Conservation (phyloP, 1,140 invertebrate genomes). For the Ceratitis capitata region DNA sequence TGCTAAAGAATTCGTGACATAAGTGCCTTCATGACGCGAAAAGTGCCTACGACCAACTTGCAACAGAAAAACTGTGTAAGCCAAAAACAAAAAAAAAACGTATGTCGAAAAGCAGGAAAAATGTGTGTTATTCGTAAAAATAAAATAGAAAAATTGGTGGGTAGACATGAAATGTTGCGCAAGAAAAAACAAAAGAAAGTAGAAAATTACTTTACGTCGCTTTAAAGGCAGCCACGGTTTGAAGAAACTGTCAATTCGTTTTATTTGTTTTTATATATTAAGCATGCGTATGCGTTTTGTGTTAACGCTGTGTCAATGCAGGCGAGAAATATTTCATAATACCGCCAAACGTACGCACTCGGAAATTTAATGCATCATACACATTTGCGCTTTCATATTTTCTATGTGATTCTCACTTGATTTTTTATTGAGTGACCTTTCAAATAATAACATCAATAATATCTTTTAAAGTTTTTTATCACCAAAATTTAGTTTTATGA, state of each 20-base stretch:
- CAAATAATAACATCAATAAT: no score
- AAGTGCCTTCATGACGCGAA: constrained; percentile 14
- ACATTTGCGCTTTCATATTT: no score
- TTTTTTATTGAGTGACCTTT: no score
- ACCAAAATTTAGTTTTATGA: no score
- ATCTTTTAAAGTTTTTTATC: no score
- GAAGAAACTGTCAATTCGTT: background rate
- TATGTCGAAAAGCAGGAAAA: background rate
- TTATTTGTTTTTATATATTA: background rate
- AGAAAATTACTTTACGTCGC: no score
- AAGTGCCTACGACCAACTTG: constrained; percentile 31
- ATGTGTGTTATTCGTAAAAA: background rate
- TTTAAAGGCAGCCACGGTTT: no score
- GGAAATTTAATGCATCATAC: no score
- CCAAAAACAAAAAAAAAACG: background rate
- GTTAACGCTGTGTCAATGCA: background rate
- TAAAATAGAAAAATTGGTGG: background rate
- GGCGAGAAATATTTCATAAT: background rate
- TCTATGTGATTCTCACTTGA: no score
- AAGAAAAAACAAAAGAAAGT: no score
- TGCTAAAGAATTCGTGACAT: constrained; percentile 23
- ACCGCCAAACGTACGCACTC: no score
- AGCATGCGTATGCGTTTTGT: background rate
- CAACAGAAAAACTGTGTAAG: background rate
- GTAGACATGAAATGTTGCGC: background rate